phyloP scores from a whole-genome alignment of 2,888 invertebrate species.

The Helleia helle region DNA sequence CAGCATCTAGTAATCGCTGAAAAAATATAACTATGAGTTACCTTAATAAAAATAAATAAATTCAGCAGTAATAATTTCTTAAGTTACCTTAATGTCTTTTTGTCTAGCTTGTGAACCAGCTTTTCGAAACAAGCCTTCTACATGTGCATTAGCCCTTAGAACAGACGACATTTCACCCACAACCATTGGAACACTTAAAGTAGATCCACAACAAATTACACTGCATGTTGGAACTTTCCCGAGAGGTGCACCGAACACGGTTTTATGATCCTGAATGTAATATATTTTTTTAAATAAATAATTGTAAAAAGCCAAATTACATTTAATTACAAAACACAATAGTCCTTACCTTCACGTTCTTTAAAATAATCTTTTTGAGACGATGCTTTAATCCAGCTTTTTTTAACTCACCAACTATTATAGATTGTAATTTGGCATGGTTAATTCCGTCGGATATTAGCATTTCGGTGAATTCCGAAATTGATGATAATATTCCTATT shows the following conservation, averaged over 20 bases:
- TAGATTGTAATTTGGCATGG: slow-evolving; percentile 61
- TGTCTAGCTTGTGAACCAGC: slow-evolving; percentile 89
- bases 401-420: slow-evolving; percentile 78
- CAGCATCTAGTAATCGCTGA: slow-evolving; percentile 80
- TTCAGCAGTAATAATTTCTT: too few relatives aligned
- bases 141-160: slow-evolving; percentile 78
- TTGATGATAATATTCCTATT: too few relatives aligned
- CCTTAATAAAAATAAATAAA: too few relatives aligned
- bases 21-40: slow-evolving; percentile 14
- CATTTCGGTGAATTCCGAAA: slow-evolving; percentile 45
- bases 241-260: slow-evolving; percentile 65
- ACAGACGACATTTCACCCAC: slow-evolving; percentile 81
- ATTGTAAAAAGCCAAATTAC: neutral
- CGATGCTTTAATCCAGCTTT: slow-evolving; percentile 82
- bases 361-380: slow-evolving; percentile 76
- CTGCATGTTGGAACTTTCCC: slow-evolving; percentile 61
- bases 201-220: slow-evolving; percentile 79
- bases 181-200: slow-evolving; percentile 81
- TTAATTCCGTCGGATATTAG: slow-evolving; percentile 67
- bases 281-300: too few relatives aligned
- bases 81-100: slow-evolving; percentile 83
- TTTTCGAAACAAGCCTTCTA: slow-evolving; percentile 91
- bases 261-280: slow-evolving; percentile 61
- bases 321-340: slow-evolving; percentile 2
- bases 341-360: slow-evolving; percentile 63